Evolutionary conservation across 2,797 vertebrate species (phyloP).

Genomic region (Pseudochaenichthys georgianus): DNA sequence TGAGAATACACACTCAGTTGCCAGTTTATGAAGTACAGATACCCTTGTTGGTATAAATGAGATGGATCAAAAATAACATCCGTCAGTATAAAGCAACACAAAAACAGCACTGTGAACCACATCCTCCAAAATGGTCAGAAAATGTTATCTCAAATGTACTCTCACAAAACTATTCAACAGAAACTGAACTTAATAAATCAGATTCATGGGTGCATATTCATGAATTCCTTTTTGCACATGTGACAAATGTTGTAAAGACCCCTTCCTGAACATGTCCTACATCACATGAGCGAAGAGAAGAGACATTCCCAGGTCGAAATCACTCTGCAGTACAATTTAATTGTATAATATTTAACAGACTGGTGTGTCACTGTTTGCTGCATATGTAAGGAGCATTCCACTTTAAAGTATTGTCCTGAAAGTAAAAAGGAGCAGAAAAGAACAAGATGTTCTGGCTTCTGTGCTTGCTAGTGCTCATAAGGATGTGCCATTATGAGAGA

Average conservation of each 20-base stretch:
- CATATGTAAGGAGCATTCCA: background rate
- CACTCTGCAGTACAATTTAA: background rate
- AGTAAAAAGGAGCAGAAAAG: constrained; percentile 39
- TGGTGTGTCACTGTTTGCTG: background rate
- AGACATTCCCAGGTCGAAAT: constrained; percentile 11
- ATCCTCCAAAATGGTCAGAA: no score
- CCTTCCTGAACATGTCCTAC: no score
- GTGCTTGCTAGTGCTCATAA: constrained; percentile 10
- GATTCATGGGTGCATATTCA: background rate
- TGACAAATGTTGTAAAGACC: background rate
- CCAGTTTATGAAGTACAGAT: no score
- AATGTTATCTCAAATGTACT: no score
- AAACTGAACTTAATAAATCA: background rate
- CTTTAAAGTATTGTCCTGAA: background rate
- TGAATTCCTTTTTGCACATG: background rate
- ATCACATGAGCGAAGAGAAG: no score
- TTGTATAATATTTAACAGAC: background rate
- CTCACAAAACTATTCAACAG: no score
- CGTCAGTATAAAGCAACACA: no score
- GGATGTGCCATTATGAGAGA: background rate
- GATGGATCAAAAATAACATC: no score
- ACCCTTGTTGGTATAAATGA: no score
- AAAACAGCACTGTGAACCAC: no score
- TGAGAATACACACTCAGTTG: no score
- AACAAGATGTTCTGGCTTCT: constrained; percentile 63